phyloP scores from a whole-genome alignment of 1,140 invertebrate genomes.

The Tribolium castaneum region DNA sequence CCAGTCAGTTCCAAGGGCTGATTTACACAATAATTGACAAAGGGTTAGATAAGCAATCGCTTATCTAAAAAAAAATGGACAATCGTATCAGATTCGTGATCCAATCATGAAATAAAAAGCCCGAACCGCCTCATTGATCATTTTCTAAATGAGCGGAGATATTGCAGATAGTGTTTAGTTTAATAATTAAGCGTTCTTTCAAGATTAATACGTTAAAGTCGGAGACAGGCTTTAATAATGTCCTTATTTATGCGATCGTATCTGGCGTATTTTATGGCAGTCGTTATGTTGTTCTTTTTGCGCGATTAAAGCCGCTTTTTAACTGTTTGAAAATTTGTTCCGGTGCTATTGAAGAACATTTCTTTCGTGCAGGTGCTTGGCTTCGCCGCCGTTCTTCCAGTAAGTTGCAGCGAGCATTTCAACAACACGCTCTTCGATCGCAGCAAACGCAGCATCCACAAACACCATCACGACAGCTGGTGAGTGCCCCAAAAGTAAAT shows the following conservation, averaged over 20 bases:
- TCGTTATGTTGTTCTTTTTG: not conserved
- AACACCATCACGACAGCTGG: slow-evolving; percentile 38
- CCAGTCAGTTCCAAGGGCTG: not conserved
- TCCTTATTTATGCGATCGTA: slow-evolving; percentile 35
- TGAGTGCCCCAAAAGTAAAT: slow-evolving; percentile 9
- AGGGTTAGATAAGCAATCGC: slow-evolving; percentile 8
- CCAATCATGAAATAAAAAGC: not conserved
- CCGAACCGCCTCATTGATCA: slow-evolving; percentile 19
- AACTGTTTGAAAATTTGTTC: not conserved
- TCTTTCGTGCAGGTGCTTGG: slow-evolving; percentile 59
- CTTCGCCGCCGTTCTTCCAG: slow-evolving; percentile 59
- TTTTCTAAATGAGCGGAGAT: slow-evolving; percentile 37
- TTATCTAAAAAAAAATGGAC: slow-evolving; percentile 3
- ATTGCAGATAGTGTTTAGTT: slow-evolving; percentile 25
- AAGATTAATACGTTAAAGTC: slow-evolving; percentile 45
- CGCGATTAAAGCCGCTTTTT: not conserved
- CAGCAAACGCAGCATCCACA: slow-evolving; percentile 25
- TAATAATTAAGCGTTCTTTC: slow-evolving; percentile 8
- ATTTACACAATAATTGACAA: not conserved
- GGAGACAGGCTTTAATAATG: slow-evolving; percentile 37
- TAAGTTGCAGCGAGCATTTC: slow-evolving; percentile 55
- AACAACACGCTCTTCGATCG: slow-evolving; percentile 51
- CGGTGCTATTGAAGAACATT: not conserved
- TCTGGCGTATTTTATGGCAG: slow-evolving; percentile 36
- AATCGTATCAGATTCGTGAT: not conserved